Evolutionary conservation across 2,797 vertebrate species (phyloP), one percentile per base, ranked within the genome.

Genomic region (Vultur gryphus): DNA sequence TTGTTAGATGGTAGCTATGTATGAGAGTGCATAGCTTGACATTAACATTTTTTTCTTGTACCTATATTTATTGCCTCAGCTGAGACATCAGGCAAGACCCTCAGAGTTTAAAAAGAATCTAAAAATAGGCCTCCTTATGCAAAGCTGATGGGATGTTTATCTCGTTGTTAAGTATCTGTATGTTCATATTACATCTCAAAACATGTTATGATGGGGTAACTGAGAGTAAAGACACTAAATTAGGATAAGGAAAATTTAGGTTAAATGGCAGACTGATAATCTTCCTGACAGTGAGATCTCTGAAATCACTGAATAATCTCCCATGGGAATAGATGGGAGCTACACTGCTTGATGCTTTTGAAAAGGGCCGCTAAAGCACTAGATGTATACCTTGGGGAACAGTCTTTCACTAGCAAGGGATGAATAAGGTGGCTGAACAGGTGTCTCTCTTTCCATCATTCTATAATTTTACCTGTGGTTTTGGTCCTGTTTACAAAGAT

Each of bases 161-260:
- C 65, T 92, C 13, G 20, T 59, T 71, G 13, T 79, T 84, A 95
- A 90, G 33, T 44, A 90, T 33, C 48, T 87, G 57, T 91, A 82
- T 90, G 69, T 85, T 91, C 85, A 46, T 75, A 54, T 86, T 94
- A 54, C 44, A 78, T 81, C 76, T 95, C 85, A 90, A 86, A 95
- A 95, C 35, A 71, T 84, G 61, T 93, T 93, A 69, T 81, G 76
- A 88, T 81, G 49, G 29, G 16, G 37, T 93, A 88, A 90, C 79
- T 77, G 79, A 87, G 69, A 85, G 23, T 81, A 91, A 93, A 80
- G 41, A 61, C 52, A 83, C 28, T 54, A 86, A 90, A 90, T 81
- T 81, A 84, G 35, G 16, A 66, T 70, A 52, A 49, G 37, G 26
- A 95, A 90, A 84, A 93, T 71, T 75, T 70, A 86, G 39, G 29